Conservation (phyloP, 2,113 vertebrate genomes). For the Prolemur simus region DNA sequence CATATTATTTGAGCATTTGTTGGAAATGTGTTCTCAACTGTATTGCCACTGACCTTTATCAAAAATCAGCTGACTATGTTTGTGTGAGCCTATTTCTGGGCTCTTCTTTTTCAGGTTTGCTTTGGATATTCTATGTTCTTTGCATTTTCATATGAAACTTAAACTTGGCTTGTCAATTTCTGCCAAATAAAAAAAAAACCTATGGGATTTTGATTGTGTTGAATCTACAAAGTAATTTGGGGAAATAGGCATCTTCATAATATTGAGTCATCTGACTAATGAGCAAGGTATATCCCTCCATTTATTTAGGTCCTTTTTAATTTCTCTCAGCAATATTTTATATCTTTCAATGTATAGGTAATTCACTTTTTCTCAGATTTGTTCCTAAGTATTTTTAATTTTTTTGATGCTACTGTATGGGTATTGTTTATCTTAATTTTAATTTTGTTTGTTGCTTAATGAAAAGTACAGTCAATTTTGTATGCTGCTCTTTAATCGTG, state of each 20-base stretch:
- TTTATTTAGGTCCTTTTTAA: neutral
- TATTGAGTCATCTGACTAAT: neutral
- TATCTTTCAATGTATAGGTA: neutral
- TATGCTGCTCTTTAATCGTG: neutral
- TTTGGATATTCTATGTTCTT: neutral
- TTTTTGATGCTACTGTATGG: neutral
- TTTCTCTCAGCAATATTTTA: neutral
- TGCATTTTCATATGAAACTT: neutral
- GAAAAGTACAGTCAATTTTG: neutral
- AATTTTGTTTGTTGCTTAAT: neutral
- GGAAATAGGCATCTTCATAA: neutral
- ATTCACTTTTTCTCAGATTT: neutral
- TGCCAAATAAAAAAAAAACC: neutral
- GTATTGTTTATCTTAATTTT: neutral
- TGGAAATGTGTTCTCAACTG: neutral
- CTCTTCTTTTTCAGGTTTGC: neutral
- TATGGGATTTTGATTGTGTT: neutral
- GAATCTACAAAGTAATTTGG: neutral
- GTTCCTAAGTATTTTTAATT: neutral
- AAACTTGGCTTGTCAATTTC: neutral
- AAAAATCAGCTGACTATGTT: neutral
- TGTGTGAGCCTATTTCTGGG: neutral
- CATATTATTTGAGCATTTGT: neutral
- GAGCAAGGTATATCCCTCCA: neutral
- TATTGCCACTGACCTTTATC: neutral